These are phyloP conservation scores for Parazoanthus darwini DNA, from an alignment of 92 coral and sea anemone genomes.

Conservation along the genomic window DNA sequence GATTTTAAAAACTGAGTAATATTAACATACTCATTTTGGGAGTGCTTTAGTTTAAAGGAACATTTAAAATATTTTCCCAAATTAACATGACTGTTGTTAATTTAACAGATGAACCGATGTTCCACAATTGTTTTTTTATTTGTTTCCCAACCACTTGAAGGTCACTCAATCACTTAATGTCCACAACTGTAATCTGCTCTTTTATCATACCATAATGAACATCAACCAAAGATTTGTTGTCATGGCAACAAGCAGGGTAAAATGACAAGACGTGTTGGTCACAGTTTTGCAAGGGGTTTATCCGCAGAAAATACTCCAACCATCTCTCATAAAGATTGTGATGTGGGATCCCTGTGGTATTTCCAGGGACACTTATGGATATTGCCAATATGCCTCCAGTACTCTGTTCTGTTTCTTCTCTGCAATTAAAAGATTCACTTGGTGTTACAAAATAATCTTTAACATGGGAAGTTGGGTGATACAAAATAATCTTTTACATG, in stretches of 20 bases:
- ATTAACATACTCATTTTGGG: too few relatives aligned
- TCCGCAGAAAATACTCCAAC: conserved; percentile 67
- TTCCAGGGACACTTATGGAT: conserved; percentile 54
- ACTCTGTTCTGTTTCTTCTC: not conserved
- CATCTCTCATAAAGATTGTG: conserved; percentile 76
- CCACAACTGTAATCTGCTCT: conserved; percentile 47
- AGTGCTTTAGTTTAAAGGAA: too few relatives aligned
- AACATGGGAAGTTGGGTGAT: too few relatives aligned
- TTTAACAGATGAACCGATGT: too few relatives aligned
- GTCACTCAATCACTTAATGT: conserved; percentile 23
- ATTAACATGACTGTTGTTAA: too few relatives aligned
- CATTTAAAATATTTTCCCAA: too few relatives aligned
- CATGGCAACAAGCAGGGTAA: conserved; percentile 43
- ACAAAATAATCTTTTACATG: too few relatives aligned
- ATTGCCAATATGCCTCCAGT: conserved; percentile 46
- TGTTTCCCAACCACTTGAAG: not conserved
- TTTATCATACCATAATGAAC: conserved; percentile 51
- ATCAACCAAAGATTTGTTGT: conserved; percentile 48
- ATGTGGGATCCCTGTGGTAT: conserved; percentile 52
- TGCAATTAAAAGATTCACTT: not conserved
- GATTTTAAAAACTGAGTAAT: too few relatives aligned
- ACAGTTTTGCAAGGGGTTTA: conserved; percentile 43
- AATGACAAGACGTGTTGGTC: conserved; percentile 57
- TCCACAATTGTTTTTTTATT: not conserved
- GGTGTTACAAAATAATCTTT: not conserved